phyloP scores from a whole-genome alignment of 2,113 vertebrate genomes.

The Perca schrenkii region DNA sequence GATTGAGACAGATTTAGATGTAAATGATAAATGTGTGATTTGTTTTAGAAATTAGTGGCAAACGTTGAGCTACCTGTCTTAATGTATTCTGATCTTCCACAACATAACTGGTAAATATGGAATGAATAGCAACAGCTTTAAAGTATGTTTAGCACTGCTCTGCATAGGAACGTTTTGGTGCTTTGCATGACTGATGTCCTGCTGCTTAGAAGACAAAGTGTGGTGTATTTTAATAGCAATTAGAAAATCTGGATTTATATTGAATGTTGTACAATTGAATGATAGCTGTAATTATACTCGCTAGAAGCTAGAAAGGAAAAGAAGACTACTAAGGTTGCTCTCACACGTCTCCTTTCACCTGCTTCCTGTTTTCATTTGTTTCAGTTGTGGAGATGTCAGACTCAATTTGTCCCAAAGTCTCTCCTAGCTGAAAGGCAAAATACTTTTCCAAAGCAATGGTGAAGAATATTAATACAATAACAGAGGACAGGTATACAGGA shows the following conservation, averaged over 20 bases:
- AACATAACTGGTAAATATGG: neutral
- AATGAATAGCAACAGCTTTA: neutral
- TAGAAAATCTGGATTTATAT: neutral
- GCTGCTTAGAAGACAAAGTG: neutral
- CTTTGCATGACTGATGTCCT: neutral
- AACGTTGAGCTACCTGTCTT: neutral
- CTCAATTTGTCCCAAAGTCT: conserved; percentile 42
- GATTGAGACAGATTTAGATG: too few species aligned
- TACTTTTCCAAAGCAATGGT: conserved; percentile 12
- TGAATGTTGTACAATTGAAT: neutral
- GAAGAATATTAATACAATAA: conserved; percentile 8
- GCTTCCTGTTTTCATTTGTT: conserved; percentile 48
- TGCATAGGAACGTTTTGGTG: neutral
- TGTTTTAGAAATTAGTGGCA: neutral
- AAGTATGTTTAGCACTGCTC: neutral
- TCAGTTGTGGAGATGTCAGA: conserved; percentile 33
- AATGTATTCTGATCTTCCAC: neutral
- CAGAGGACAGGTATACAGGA: neutral
- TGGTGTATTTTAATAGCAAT: neutral
- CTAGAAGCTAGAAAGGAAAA: neutral
- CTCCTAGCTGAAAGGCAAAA: conserved; percentile 8
- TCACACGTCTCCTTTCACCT: conserved; percentile 9
- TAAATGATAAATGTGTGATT: neutral
- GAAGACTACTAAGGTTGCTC: neutral
- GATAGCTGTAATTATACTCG: neutral